Conservation (phyloP, 2,113 vertebrate genomes). For the Dasyornis broadbenti region DNA sequence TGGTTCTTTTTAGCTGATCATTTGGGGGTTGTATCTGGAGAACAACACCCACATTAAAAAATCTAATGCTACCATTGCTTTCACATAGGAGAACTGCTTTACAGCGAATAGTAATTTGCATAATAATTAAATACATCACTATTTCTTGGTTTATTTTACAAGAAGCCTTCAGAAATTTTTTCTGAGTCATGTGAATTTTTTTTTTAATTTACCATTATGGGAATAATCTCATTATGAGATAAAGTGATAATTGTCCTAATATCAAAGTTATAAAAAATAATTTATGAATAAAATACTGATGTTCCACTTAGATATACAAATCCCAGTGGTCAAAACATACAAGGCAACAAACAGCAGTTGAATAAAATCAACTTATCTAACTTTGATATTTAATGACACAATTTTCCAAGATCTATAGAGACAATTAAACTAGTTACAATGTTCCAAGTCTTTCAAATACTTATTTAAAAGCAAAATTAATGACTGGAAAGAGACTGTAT, state of each 20-base stretch:
- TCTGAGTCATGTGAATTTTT: background rate
- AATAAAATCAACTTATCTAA: background rate
- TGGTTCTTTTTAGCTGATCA: background rate
- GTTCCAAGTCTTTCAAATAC: background rate
- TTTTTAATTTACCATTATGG: background rate
- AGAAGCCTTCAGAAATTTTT: background rate
- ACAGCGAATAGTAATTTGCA: background rate
- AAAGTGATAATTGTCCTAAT: constrained; percentile 12
- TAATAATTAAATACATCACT: background rate
- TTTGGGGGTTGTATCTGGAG: background rate
- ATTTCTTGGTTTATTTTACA: background rate
- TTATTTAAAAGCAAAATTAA: constrained; percentile 22
- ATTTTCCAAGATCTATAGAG: background rate
- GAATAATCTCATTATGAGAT: background rate
- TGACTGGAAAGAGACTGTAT: background rate
- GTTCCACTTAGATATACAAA: background rate
- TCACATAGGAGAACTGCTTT: background rate
- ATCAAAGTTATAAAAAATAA: constrained; percentile 14
- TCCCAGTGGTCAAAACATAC: background rate
- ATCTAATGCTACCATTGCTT: background rate
- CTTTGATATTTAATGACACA: background rate
- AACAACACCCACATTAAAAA: background rate
- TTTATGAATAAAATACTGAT: constrained; percentile 16
- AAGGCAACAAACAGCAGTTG: background rate
- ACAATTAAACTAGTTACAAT: background rate